Conservation (phyloP, 2,113 vertebrate genomes). For the Onychorhynchus coronatus region DNA sequence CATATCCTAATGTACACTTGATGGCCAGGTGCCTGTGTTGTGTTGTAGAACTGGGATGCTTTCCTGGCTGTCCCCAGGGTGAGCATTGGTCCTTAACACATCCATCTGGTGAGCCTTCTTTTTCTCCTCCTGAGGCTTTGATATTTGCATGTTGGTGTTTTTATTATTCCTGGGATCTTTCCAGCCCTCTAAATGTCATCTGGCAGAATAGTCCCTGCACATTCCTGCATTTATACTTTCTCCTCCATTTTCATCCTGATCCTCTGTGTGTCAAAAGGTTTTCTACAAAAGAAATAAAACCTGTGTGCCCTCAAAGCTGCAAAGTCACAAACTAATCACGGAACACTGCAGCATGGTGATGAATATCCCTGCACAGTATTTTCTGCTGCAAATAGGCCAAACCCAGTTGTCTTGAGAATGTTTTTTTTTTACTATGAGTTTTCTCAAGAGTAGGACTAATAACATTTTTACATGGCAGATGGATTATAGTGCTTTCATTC, state of each 20-base stretch:
- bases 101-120: neutral
- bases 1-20: neutral
- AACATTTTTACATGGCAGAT: neutral
- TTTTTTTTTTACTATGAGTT: neutral
- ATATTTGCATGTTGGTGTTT: neutral
- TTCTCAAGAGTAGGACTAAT: neutral
- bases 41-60: neutral
- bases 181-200: neutral
- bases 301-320: neutral
- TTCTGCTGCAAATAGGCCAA: neutral
- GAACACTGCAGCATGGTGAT: neutral
- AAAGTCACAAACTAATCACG: neutral
- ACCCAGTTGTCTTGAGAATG: neutral
- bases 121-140: neutral
- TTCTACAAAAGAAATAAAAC: neutral
- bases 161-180: neutral
- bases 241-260: neutral
- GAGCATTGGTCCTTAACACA: neutral
- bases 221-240: constrained; percentile 5
- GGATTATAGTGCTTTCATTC: neutral
- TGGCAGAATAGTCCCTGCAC: neutral
- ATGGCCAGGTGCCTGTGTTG: accelerated
- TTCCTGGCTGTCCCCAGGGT: neutral
- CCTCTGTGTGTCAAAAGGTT: neutral
- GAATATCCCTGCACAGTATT: neutral